Base-by-base conservation (phyloP, 1,140 invertebrate species). In the Phocides pigmalion region DNA sequence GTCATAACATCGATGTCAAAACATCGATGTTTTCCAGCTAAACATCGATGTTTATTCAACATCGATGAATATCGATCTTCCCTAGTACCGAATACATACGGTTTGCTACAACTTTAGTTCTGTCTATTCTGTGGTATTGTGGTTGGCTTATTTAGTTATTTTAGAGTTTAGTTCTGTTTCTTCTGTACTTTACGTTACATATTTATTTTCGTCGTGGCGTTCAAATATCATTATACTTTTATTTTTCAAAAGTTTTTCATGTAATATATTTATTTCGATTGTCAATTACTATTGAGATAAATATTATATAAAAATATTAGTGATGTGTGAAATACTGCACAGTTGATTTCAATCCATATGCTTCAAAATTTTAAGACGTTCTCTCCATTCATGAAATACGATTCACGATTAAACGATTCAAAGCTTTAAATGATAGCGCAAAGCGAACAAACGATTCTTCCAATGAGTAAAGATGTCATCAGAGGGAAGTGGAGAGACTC, bases 391-490 rank as follows among this genome's bases (percentile, higher is more conserved):
- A 66, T 66, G 44, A 68, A 65, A 32, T 28, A 32, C 28, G n/a
- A 68, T 56, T 66, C 63, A 66, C 42, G 37, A 62, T 56, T 56
- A 28, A 25, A 64, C 53, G 17, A 28, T 63, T 58, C 41, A 51
- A 51, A 63, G 63, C 84, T 84, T 90, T 91, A 84, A 89, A 91
- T 89, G 89, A 89, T 72, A 83, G 79, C 76, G 69, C 83, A 74
- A 70, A 80, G 74, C 63, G 50, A 67, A 35, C 59, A 54, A 68
- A 74, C 76, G 69, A 66, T 79, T 73, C 72, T 81, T 78, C 86
- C 89, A 76, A 93, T 93, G 92, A 84, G 72, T 87, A 89, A 93
- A 90, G 84, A 93, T 93, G 92, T 92, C 92, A 88, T 86, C 91
- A 90, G 89, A 90, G 87, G 91, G 90, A 84, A 92, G 88, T 75